phyloP scores from a whole-genome alignment of 1,140 invertebrate species.

The Yoshiicerus persimilis region DNA sequence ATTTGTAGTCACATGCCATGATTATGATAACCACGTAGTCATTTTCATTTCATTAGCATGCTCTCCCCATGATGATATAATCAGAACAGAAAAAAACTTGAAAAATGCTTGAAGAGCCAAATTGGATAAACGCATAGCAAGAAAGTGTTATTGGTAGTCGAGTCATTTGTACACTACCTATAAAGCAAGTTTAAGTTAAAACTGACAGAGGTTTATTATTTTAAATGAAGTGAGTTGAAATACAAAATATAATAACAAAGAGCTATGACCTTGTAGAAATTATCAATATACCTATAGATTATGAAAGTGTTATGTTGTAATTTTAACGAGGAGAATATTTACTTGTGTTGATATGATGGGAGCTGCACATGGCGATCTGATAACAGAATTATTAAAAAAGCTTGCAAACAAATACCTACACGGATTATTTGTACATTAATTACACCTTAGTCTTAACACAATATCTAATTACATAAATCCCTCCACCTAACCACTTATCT shows the following conservation, averaged over 20 bases:
- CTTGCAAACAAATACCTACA: not conserved
- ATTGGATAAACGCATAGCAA: not conserved
- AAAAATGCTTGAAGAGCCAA: not conserved
- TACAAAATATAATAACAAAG: not conserved
- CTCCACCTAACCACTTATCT: not conserved
- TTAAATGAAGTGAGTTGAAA: not conserved
- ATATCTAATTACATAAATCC: not conserved
- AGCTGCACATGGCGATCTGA: not conserved
- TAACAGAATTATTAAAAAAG: not conserved
- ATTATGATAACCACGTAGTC: not conserved
- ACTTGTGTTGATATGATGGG: not conserved
- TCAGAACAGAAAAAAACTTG: not conserved
- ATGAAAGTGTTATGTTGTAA: not conserved
- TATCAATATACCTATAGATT: too few species aligned
- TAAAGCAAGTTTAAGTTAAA: not conserved
- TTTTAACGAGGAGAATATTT: not conserved
- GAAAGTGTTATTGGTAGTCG: not conserved
- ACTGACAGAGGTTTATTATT: not conserved
- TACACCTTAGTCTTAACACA: not conserved
- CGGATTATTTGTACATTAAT: not conserved
- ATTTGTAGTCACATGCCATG: not conserved
- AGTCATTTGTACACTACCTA: not conserved
- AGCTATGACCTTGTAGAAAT: not conserved
- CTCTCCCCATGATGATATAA: not conserved
- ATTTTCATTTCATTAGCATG: not conserved